A percentile compares a stretch with the other conserved stretches of the same genome.
Evolutionary conservation across 1,140 invertebrate species (phyloP).

Genomic region (Bombyx mandarina): DNA sequence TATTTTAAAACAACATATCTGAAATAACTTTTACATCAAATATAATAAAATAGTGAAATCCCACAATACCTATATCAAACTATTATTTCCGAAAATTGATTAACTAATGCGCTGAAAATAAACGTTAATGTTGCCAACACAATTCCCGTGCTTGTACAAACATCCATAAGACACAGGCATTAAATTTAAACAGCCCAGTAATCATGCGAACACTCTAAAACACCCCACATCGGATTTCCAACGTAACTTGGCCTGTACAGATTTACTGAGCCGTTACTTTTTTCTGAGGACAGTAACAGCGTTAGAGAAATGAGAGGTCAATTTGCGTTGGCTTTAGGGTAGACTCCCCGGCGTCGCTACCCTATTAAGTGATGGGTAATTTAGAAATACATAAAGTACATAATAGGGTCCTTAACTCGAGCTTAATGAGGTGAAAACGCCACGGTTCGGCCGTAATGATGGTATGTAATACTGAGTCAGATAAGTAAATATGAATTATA

Average conservation of each 20-base stretch:
- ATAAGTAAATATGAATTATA: no score
- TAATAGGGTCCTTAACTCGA: constrained; percentile 63
- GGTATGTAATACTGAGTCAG: constrained; percentile 13
- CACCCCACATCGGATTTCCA: constrained; percentile 38
- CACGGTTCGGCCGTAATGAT: constrained; percentile 25
- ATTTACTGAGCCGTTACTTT: constrained; percentile 4
- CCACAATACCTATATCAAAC: no score
- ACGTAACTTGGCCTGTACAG: constrained; percentile 25
- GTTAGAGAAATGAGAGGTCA: constrained; percentile 20
- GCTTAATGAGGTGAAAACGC: constrained; percentile 60
- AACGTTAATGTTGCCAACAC: constrained; percentile 12
- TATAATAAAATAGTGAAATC: no score
- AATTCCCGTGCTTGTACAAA: constrained; percentile 27
- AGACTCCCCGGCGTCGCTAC: constrained; percentile 28
- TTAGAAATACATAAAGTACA: constrained; percentile 67
- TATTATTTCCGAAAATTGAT: no score
- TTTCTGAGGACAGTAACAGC: background rate
- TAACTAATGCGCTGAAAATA: background rate
- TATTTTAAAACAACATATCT: no score
- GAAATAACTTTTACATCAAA: no score
- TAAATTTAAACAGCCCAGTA: constrained; percentile 62
- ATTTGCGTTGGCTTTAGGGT: constrained; percentile 30
- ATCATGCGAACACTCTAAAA: constrained; percentile 60
- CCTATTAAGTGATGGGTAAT: constrained; percentile 55
- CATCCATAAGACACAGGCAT: constrained; percentile 33